A percentile compares a stretch with the other conserved stretches of the same genome.
Conservation (phyloP, 2,888 invertebrate genomes). For the Bedellia somnulentella region DNA sequence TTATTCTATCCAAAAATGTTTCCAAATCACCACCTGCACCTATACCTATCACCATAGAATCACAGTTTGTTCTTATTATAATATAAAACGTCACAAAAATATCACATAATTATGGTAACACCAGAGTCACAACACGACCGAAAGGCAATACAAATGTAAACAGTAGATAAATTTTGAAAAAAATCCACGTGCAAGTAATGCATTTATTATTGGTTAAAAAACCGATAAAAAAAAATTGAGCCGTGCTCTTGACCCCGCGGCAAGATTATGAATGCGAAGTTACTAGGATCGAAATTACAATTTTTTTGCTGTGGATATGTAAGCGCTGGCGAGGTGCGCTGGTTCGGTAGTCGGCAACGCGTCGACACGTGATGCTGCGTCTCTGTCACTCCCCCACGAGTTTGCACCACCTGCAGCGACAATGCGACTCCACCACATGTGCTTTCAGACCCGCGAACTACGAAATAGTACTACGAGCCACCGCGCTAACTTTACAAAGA, state of each 20-base stretch:
- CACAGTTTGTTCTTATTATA: constrained; percentile 60
- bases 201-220: constrained; percentile 40
- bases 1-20: constrained; percentile 40
- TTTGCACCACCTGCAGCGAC: constrained; percentile 33
- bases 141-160: constrained; percentile 56
- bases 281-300: constrained; percentile 56
- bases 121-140: constrained; percentile 57
- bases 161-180: constrained; percentile 48
- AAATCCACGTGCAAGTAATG: constrained; percentile 50
- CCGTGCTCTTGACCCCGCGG: constrained; percentile 56
- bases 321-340: no score
- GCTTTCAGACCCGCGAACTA: constrained; percentile 35
- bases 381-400: constrained; percentile 46
- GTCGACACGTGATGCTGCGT: constrained; percentile 43
- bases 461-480: constrained; percentile 19
- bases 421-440: constrained; percentile 33
- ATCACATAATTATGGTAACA: constrained; percentile 58
- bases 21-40: constrained; percentile 36
- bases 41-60: constrained; percentile 59
- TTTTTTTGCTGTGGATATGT: constrained; percentile 58
- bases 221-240: constrained; percentile 34
- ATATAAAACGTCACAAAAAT: constrained; percentile 54
- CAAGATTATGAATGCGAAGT: constrained; percentile 55
- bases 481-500: constrained; percentile 36
- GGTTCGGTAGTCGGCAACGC: no score